phyloP scores from a whole-genome alignment of 2,113 vertebrate species.

The Triplophysa siluroides region DNA sequence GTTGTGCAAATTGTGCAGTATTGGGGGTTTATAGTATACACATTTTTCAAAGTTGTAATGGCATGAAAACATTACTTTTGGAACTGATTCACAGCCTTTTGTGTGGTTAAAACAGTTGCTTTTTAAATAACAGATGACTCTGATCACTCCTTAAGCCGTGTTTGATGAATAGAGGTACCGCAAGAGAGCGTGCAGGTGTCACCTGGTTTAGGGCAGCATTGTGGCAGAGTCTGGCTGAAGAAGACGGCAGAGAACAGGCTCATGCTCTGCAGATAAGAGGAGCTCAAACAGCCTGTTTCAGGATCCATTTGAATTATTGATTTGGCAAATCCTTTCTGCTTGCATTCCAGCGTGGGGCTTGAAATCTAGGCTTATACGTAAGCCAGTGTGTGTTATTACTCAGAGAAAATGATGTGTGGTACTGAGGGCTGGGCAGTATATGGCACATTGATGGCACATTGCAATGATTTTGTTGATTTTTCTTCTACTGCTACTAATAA shows the following conservation, averaged over 20 bases:
- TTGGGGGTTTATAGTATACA: too few relatives aligned
- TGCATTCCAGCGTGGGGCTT: neutral
- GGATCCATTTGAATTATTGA: constrained; percentile 42
- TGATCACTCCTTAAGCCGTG: neutral
- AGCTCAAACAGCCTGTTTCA: constrained; percentile 14
- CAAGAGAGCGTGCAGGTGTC: constrained; percentile 20
- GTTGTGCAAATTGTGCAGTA: too few relatives aligned
- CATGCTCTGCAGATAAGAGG: constrained; percentile 22
- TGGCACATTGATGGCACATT: too few relatives aligned
- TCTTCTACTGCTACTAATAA: too few relatives aligned
- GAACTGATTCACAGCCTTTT: too few relatives aligned
- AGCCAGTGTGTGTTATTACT: neutral
- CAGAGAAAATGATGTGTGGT: neutral
- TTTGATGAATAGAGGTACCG: neutral
- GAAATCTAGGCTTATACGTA: constrained; percentile 27
- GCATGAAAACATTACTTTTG: too few relatives aligned
- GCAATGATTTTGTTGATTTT: too few relatives aligned
- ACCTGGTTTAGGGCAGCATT: constrained; percentile 12
- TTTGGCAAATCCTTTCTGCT: constrained; percentile 15
- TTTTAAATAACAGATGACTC: neutral
- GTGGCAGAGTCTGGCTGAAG: constrained; percentile 20
- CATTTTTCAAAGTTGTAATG: too few relatives aligned
- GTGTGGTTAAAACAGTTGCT: neutral
- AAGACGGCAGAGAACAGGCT: neutral
- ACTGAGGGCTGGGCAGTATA: neutral